Evolutionary conservation across 1,140 invertebrate species (phyloP).

Genomic region (Marisa cornuarietis): DNA sequence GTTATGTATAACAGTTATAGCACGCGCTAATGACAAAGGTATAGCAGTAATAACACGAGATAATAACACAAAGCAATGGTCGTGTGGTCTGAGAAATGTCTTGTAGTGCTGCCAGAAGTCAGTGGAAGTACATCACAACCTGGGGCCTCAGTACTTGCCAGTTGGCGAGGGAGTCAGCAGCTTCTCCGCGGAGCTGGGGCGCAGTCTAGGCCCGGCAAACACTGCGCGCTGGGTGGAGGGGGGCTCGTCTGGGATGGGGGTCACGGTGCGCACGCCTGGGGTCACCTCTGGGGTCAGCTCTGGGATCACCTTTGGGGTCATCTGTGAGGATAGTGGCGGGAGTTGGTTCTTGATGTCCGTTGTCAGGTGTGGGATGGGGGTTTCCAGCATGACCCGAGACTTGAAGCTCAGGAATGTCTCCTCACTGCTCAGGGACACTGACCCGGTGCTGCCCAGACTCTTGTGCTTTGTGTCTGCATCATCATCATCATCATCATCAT

Average conservation of each 20-base stretch:
- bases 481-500: no score
- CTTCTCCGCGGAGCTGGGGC: no score
- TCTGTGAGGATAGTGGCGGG: slow-evolving; percentile 2
- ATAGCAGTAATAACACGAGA: background rate
- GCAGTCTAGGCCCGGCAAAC: background rate
- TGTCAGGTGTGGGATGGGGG: slow-evolving; percentile 27
- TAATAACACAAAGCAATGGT: background rate
- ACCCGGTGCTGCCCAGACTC: no score
- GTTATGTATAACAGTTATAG: no score
- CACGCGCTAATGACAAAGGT: background rate
- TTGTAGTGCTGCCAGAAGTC: background rate
- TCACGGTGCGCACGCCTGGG: background rate
- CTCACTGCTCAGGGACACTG: slow-evolving; percentile 30
- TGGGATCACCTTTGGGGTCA: background rate
- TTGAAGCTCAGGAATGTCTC: slow-evolving; percentile 38
- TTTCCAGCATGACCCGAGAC: slow-evolving; percentile 3
- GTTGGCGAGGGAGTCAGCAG: background rate
- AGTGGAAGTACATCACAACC: background rate
- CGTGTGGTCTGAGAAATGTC: background rate
- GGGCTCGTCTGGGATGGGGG: background rate
- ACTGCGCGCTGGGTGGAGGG: background rate
- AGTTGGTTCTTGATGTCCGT: background rate
- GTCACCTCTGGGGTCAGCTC: background rate
- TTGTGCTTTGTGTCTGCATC: no score
- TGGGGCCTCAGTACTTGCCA: background rate